A percentile compares a stretch with the other conserved stretches of the same genome.
Evolutionary conservation across 1,140 invertebrate species (phyloP).

Genomic region (Eueides isabella): DNA sequence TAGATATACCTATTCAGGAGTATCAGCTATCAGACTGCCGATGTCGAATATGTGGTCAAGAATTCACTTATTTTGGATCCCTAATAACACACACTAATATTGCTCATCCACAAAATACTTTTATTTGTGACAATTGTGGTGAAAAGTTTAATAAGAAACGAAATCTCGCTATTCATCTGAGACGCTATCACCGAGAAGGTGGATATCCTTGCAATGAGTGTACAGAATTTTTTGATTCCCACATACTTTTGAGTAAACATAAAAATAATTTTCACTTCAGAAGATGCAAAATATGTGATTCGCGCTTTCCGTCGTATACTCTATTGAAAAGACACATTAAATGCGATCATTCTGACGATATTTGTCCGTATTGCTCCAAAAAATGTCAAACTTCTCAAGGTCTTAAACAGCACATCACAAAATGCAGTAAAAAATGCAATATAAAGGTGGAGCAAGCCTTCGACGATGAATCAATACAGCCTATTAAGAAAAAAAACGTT

Average conservation of each 20-base stretch:
- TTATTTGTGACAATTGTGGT: constrained; percentile 66
- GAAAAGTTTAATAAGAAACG: constrained; percentile 61
- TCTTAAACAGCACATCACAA: constrained; percentile 59
- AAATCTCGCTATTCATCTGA: constrained; percentile 56
- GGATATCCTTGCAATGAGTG: constrained; percentile 63
- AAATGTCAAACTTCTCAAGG: constrained; percentile 57
- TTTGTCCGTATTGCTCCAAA: constrained; percentile 59
- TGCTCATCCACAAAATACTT: constrained; percentile 59
- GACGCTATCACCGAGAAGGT: constrained; percentile 55
- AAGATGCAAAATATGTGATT: constrained; percentile 53
- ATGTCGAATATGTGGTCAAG: constrained; percentile 58
- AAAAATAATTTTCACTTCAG: constrained; percentile 59
- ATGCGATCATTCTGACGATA: constrained; percentile 53
- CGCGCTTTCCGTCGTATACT: constrained; percentile 46
- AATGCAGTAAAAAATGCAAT: constrained; percentile 45
- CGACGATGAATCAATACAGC: constrained; percentile 40
- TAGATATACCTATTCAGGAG: constrained; percentile 55
- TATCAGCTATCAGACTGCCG: constrained; percentile 57
- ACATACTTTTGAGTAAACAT: constrained; percentile 45
- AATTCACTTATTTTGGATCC: constrained; percentile 59
- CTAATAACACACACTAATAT: constrained; percentile 64
- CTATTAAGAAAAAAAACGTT: constrained; percentile 58
- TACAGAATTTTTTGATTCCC: constrained; percentile 48
- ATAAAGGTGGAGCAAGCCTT: constrained; percentile 15
- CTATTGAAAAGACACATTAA: constrained; percentile 59